Conservation (phyloP, 2,888 invertebrate genomes). For the Epinotia bilunana region DNA sequence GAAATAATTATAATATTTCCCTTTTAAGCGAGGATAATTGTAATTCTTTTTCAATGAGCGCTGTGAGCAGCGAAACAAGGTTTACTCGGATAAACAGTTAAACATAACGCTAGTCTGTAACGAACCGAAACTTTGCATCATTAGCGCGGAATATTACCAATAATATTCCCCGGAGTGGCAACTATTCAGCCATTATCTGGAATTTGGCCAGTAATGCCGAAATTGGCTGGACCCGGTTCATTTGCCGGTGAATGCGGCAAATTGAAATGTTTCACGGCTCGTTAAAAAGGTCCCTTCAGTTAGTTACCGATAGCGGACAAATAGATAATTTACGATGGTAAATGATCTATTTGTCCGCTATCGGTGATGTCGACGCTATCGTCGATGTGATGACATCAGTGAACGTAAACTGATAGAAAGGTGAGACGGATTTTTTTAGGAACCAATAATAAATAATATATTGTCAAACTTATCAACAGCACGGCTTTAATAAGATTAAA, state of each 20-base stretch:
- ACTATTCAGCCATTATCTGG: constrained; percentile 66
- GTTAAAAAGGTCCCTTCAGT: constrained; percentile 61
- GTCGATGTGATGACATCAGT: too few relatives aligned
- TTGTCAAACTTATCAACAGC: background rate
- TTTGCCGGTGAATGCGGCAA: constrained; percentile 69
- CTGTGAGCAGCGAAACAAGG: background rate
- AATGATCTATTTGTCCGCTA: too few relatives aligned
- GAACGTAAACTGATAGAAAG: too few relatives aligned
- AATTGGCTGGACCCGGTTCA: constrained; percentile 71
- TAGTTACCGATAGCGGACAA: constrained; percentile 39
- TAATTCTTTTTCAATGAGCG: background rate
- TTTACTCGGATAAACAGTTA: constrained; percentile 21
- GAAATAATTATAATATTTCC: background rate
- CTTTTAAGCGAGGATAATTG: background rate
- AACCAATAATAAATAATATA: background rate
- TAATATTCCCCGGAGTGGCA: constrained; percentile 70
- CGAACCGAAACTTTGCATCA: constrained; percentile 72
- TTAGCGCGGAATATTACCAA: constrained; percentile 67
- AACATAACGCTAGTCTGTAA: constrained; percentile 56
- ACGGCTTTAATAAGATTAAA: background rate
- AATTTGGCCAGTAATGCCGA: constrained; percentile 71
- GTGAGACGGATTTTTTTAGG: too few relatives aligned
- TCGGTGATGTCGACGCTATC: too few relatives aligned
- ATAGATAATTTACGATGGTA: constrained; percentile 5
- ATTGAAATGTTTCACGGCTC: constrained; percentile 75